These are phyloP conservation scores for Chymomyza caudatula DNA, from an alignment of 2,888 invertebrate species.

Conservation along the genomic window DNA sequence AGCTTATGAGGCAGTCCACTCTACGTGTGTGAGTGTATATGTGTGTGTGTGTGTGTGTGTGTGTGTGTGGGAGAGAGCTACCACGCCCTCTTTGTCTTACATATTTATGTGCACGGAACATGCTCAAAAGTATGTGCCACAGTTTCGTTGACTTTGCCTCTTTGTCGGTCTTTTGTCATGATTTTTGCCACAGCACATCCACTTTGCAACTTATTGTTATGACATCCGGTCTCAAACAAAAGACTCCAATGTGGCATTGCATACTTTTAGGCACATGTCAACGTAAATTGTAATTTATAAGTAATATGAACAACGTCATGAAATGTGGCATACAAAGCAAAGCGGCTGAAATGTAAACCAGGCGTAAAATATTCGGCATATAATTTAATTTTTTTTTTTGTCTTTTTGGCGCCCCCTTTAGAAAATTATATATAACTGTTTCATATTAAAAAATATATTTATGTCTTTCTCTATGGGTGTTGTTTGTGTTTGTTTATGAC, in stretches of 20 bases:
- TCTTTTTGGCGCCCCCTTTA: background rate
- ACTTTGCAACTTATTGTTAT: constrained; percentile 70
- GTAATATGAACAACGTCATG: constrained; percentile 69
- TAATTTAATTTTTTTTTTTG: constrained; percentile 37
- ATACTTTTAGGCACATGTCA: constrained; percentile 61
- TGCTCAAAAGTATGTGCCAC: constrained; percentile 8
- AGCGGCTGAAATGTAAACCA: constrained; percentile 43
- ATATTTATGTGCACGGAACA: background rate
- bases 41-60: background rate
- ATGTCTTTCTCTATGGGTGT: constrained; percentile 18
- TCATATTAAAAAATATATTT: constrained; percentile 25
- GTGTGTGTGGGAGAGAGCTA: background rate
- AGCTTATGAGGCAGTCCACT: background rate
- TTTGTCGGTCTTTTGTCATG: constrained; percentile 31
- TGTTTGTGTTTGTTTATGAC: constrained; percentile 14
- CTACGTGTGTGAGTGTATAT: background rate
- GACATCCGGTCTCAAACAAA: constrained; percentile 69
- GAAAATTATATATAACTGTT: background rate
- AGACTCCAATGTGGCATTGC: constrained; percentile 26
- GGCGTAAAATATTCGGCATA: constrained; percentile 56
- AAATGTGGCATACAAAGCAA: constrained; percentile 50
- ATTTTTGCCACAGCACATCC: constrained; percentile 35
- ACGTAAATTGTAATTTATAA: constrained; percentile 69
- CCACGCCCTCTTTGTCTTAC: background rate
- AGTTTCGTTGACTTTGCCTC: background rate